These are phyloP conservation scores for Ophiodon elongatus DNA, from an alignment of 2,113 vertebrate genomes.

Conservation along the genomic window DNA sequence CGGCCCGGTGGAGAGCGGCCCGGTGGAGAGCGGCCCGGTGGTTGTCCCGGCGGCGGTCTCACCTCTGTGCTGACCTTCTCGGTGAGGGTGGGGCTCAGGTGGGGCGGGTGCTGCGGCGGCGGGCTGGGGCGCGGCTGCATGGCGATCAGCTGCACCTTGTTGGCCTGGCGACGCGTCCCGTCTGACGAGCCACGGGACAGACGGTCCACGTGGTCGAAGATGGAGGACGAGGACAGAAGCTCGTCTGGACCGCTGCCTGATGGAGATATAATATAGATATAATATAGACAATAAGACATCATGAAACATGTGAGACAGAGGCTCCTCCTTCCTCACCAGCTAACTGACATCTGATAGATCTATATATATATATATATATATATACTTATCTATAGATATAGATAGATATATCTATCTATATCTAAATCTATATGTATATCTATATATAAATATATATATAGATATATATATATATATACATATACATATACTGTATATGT, in stretches of 20 bases:
- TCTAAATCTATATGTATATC: too few species aligned
- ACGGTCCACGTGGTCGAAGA: slow-evolving; percentile 96
- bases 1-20: background rate
- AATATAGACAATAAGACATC: too few species aligned
- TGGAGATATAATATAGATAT: too few species aligned
- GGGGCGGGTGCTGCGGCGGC: slow-evolving; percentile 69
- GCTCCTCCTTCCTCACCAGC: background rate
- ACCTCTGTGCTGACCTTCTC: slow-evolving; percentile 95
- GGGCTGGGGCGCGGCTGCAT: slow-evolving; percentile 94
- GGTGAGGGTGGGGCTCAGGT: slow-evolving; percentile 85
- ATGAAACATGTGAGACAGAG: background rate
- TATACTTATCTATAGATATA: too few species aligned
- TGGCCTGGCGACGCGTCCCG: slow-evolving; percentile 88
- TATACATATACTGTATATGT: too few species aligned
- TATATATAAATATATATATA: too few species aligned
- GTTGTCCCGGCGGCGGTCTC: background rate
- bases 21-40: background rate
- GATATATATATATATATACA: too few species aligned
- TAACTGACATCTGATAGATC: background rate
- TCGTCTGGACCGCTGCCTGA: slow-evolving; percentile 86
- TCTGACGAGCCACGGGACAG: slow-evolving; percentile 90
- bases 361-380: too few species aligned
- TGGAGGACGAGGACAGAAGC: slow-evolving; percentile 93
- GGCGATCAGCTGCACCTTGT: slow-evolving; percentile 96
- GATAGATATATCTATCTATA: too few species aligned